Evolutionary conservation across 2,888 invertebrate species (phyloP), one percentile per base, ranked within the genome.

Genomic region (Bellardia pandia): DNA sequence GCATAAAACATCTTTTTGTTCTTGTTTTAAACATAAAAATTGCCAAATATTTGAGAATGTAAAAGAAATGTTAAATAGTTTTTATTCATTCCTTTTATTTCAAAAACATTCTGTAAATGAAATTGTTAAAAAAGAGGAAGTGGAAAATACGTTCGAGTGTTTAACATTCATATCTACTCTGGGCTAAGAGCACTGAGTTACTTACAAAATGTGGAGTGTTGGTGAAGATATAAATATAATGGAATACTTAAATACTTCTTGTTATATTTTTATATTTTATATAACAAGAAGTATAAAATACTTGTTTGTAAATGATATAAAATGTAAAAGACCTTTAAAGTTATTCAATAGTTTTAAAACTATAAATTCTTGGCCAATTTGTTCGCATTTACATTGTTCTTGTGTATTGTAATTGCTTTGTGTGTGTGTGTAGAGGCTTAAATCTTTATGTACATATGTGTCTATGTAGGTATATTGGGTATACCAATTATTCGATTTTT

Each of bases 361-460:
- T 69, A 85, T 69, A 75, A 79, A 68, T 78, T 75, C 51, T 85
- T 78, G 62, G 53, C 69, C 69, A 85, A 80, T 85, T 85, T 80
- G 62, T 56, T 45, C 13, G 60, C 42, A 79, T 69, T 58, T 62
- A 71, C n/a, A 64, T 16, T 69, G 66, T 58, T 23, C 53, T 53
- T 42, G 9, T 56, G 60, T 60, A 23, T 58, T 71, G 40, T n/a
- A 56, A 23, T 37, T 13, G 6, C 14, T 58, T 16, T 53, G 23
- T 45, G 9, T 51, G 9, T 51, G 9, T 23, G 11, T 40, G 14
- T 64, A 37, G 0, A 51, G 45, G 45, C 8, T 9, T 45, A 45
- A 7, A 45, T 23, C 23, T 23, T 23, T 23, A 23, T 23, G 23
- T 23, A n/a, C n/a, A n/a, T n/a, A 23, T 23, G 23, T 23, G 23